Base-by-base conservation (phyloP, 1,140 invertebrate genomes). In the Philotrypesis tridentata region DNA sequence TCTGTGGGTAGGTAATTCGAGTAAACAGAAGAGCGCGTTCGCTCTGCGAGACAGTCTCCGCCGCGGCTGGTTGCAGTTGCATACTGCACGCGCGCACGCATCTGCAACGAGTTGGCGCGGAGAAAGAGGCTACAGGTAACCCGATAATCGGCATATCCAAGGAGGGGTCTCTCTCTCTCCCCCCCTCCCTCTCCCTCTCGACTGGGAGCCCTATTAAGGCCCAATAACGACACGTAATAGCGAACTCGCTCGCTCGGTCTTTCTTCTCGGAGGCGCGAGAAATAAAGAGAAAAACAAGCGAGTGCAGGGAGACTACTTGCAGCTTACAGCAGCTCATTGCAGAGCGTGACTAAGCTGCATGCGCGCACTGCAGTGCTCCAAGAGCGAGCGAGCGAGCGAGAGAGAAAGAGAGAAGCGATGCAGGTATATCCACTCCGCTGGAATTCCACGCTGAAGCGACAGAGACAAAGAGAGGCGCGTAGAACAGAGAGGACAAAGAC, bases 271-370 rank as follows among this genome's bases (percentile, higher is more conserved):
- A 78, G 63, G 75, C 63, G 60, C 29, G 76, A 82, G 31, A 78
- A 78, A 76, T 29, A 81, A 55, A 76, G 74, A 73, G 78, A 61
- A 29, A 37, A 84, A 37, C 29, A 70, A 31, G 68, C 27, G 4
- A 21, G n/a, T 25, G 17, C 40, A 55, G 40, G 31, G 40, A 65
- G 29, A 29, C 48, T 79, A 61, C 27, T 72, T 71, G 67, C n/a
- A n/a, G n/a, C 67, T 79, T 37, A 48, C 12, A 21, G 68, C 79
- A 23, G 86, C 88, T 90, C 89, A 88, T 91, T 90, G 87, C 87
- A 60, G 82, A 89, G 86, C 90, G 87, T 91, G 90, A 90, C 89
- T 90, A 89, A 91, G 88, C 85, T 85, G 77, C n/a, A n/a, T n/a
- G n/a, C n/a, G n/a, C 76, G 37, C 37, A 25, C 67, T 55, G 27